Conservation (phyloP, 1,140 invertebrate genomes). For the Forficula auricularia region DNA sequence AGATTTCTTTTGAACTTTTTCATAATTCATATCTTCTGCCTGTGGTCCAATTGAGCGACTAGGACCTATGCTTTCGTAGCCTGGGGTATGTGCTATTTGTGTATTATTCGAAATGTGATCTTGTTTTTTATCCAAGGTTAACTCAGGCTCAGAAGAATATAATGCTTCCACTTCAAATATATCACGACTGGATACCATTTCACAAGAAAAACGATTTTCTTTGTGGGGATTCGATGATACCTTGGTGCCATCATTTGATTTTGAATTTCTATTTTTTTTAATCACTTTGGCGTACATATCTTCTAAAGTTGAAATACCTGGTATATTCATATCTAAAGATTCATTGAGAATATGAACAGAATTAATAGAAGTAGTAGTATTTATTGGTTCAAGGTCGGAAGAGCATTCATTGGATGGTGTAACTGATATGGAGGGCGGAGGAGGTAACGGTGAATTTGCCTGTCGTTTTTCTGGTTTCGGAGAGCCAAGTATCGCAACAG, state of each 20-base stretch:
- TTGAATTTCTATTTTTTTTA: conserved; percentile 33
- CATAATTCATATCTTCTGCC: conserved; percentile 10
- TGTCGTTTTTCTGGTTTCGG: conserved; percentile 74
- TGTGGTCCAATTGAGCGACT: not conserved
- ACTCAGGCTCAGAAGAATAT: conserved; percentile 22
- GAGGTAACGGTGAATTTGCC: conserved; percentile 63
- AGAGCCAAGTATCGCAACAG: conserved; percentile 51
- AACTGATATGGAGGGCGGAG: conserved; percentile 34
- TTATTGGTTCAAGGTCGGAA: conserved; percentile 7
- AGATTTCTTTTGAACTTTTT: conserved; percentile 1
- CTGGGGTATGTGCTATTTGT: conserved; percentile 1
- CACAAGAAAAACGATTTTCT: conserved; percentile 4
- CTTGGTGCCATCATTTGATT: not conserved
- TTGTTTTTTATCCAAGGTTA: not conserved
- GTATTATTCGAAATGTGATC: not conserved
- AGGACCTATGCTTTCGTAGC: conserved; percentile 9
- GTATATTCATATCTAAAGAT: conserved; percentile 12
- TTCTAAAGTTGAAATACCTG: conserved; percentile 45
- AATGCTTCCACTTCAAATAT: conserved; percentile 15
- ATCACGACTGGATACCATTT: conserved; percentile 12
- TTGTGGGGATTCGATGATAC: conserved; percentile 1
- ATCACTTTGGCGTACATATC: conserved; percentile 78
- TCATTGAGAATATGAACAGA: conserved; percentile 4
- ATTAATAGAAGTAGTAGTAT: conserved; percentile 4
- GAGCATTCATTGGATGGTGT: conserved; percentile 11